Conservation (phyloP, 2,113 vertebrate genomes). For the Leucosticte australis region DNA sequence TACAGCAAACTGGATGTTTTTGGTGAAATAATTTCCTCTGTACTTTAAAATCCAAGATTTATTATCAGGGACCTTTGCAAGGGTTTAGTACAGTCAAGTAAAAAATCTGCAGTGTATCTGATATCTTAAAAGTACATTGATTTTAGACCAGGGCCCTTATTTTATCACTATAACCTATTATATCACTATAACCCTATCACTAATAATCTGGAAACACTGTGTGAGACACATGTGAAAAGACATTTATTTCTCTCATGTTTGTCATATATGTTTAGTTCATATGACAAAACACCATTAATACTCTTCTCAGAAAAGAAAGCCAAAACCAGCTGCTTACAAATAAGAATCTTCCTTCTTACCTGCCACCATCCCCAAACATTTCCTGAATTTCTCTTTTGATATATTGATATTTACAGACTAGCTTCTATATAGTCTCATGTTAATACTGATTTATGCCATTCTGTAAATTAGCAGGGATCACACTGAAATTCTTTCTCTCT, state of each 20-base stretch:
- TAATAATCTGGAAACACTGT: not conserved
- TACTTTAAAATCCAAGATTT: not conserved
- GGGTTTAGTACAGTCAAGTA: not conserved
- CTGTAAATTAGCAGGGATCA: not conserved
- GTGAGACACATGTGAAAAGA: not conserved
- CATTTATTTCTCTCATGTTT: not conserved
- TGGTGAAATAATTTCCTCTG: not conserved
- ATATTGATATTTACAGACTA: not conserved
- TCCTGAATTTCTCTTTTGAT: not conserved
- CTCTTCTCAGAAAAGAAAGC: not conserved
- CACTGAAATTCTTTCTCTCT: not conserved
- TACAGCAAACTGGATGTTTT: not conserved
- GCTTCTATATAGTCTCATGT: not conserved
- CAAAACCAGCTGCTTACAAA: not conserved
- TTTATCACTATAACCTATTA: not conserved
- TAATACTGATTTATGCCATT: not conserved
- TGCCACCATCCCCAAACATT: not conserved
- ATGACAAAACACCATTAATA: not conserved
- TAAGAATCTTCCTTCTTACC: not conserved
- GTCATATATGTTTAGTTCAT: not conserved
- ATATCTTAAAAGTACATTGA: not conserved
- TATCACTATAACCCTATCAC: not conserved
- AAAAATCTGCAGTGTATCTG: not conserved
- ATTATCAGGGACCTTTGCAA: not conserved
- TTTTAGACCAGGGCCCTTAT: not conserved